A percentile compares a stretch with the other conserved stretches of the same genome.
Evolutionary conservation across 2,888 invertebrate species (phyloP).

Genomic region (Stenotaenia linearis): DNA sequence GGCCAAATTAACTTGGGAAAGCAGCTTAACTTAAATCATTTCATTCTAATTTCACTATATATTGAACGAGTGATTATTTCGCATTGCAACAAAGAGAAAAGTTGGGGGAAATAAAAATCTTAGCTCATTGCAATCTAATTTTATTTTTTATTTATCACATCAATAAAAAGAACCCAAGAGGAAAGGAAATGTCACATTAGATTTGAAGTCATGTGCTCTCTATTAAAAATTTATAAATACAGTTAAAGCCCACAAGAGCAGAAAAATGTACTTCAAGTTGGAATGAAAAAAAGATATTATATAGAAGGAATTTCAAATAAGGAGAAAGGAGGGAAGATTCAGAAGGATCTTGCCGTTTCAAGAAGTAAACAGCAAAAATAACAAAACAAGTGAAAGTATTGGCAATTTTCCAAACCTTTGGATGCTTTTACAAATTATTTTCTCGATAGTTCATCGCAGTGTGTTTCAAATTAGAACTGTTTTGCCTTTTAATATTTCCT

Average conservation of each 20-base stretch:
- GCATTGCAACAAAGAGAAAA: background rate
- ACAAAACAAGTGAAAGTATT: background rate
- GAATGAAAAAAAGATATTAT: background rate
- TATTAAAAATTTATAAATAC: conserved; percentile 5
- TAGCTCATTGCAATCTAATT: background rate
- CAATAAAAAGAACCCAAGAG: background rate
- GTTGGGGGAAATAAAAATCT: background rate
- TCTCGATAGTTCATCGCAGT: background rate
- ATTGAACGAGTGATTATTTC: background rate
- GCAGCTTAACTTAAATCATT: background rate
- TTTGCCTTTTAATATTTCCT: background rate
- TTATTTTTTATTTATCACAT: background rate
- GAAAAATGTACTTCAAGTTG: background rate
- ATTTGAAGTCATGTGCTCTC: conserved; percentile 7
- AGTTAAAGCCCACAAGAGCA: background rate
- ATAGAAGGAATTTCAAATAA: background rate
- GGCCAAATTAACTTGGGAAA: background rate
- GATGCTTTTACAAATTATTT: background rate
- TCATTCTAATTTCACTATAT: background rate
- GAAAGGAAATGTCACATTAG: background rate
- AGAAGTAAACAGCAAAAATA: conserved; percentile 4
- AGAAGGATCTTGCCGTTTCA: background rate
- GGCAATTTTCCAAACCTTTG: background rate
- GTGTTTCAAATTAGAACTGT: background rate
- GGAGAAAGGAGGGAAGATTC: background rate